A percentile compares a stretch with the other conserved stretches of the same genome.
Conservation (phyloP, 1,140 invertebrate species). For the Penaeus indicus region DNA sequence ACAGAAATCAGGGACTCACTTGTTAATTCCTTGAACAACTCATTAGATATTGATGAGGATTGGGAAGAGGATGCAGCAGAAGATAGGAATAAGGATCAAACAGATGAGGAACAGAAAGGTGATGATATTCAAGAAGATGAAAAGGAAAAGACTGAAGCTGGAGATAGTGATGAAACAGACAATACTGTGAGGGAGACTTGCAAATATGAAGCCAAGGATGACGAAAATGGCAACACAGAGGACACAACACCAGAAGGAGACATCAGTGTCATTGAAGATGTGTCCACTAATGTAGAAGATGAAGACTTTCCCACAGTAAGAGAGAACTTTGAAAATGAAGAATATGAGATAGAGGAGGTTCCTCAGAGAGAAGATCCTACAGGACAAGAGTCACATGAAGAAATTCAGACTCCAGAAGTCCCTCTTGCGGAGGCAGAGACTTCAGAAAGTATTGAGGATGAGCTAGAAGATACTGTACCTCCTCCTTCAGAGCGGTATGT, state of each 20-base stretch:
- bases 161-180: slow-evolving; percentile 32
- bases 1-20: slow-evolving; percentile 65
- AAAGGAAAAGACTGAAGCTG: slow-evolving; percentile 28
- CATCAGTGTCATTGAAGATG: slow-evolving; percentile 41
- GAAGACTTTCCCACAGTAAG: background rate
- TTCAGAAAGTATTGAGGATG: background rate
- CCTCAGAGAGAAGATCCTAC: background rate
- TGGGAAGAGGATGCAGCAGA: slow-evolving; percentile 31
- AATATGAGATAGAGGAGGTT: background rate
- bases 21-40: slow-evolving; percentile 62
- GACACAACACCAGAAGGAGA: slow-evolving; percentile 46
- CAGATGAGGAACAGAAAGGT: background rate
- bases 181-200: slow-evolving; percentile 37
- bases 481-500: background rate
- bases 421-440: background rate
- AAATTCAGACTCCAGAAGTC: background rate
- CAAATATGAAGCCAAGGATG: background rate
- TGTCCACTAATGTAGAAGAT: background rate
- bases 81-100: background rate
- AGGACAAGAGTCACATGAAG: background rate
- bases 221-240: slow-evolving; percentile 1
- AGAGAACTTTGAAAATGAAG: background rate
- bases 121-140: slow-evolving; percentile 26
- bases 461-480: background rate
- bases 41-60: slow-evolving; percentile 61